phyloP scores from a whole-genome alignment of 1,140 invertebrate species.

The Drosophila subpulchrella region DNA sequence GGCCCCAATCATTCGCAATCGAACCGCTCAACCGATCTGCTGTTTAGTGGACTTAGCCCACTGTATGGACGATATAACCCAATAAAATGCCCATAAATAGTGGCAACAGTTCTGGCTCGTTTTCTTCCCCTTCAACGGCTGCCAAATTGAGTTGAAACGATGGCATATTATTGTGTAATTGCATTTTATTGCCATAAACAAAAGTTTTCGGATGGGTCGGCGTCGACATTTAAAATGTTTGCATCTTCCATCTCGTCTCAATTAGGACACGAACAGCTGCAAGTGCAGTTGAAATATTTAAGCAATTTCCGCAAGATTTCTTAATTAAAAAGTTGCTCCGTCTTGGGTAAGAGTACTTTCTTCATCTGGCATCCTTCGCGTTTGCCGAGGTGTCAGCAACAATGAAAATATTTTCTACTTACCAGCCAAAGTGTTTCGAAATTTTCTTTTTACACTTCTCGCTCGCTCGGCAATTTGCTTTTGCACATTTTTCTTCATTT shows the following conservation, averaged over 20 bases:
- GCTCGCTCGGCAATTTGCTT: slow-evolving; percentile 70
- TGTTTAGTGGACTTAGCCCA: slow-evolving; percentile 29
- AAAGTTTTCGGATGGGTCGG: slow-evolving; percentile 32
- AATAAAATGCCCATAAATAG: slow-evolving; percentile 73
- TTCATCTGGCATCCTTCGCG: slow-evolving; percentile 10
- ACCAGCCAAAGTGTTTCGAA: slow-evolving; percentile 53
- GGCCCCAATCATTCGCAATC: slow-evolving; percentile 51
- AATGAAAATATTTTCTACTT: slow-evolving; percentile 80
- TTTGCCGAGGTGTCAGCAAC: slow-evolving; percentile 76
- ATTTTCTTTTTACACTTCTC: slow-evolving; percentile 20
- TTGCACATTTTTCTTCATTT: slow-evolving; percentile 81
- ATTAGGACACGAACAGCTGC: slow-evolving; percentile 67
- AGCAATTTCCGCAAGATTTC: slow-evolving; percentile 78
- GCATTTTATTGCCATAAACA: slow-evolving; percentile 77
- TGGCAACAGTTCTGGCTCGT: slow-evolving; percentile 18
- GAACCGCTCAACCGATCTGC: slow-evolving; percentile 47
- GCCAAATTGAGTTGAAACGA: slow-evolving; percentile 44
- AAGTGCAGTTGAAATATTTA: slow-evolving; percentile 76
- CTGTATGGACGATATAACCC: slow-evolving; percentile 54
- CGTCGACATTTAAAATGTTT: slow-evolving; percentile 21
- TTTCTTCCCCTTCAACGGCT: slow-evolving; percentile 27
- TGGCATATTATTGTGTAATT: slow-evolving; percentile 69
- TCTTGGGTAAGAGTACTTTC: slow-evolving; percentile 2
- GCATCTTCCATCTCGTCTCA: slow-evolving; percentile 48
- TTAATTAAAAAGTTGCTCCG: slow-evolving; percentile 77